Percentiles rank a stretch among this genome's conserved stretches.
Evolutionary conservation across 2,113 vertebrate genomes (phyloP).

Genomic region (Burhinus oedicnemus): DNA sequence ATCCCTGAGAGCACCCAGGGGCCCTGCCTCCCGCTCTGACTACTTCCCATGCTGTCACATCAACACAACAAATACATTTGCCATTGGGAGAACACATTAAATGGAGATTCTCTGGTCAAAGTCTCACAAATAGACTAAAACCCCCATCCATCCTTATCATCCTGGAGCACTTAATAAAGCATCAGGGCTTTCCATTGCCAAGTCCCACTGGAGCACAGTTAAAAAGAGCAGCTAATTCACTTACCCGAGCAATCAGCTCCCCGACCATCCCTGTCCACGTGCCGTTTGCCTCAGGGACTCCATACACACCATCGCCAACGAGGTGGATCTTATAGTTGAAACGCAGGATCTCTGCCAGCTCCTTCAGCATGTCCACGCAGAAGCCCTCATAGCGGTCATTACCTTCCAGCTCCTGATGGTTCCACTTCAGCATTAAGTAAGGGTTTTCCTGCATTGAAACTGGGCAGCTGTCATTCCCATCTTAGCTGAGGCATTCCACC

Average conservation of each 20-base stretch:
- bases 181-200: not conserved
- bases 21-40: not conserved
- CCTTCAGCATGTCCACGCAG: constrained; percentile 97
- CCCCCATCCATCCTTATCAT: not conserved
- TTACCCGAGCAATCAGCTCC: constrained; percentile 94
- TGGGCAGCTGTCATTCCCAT: constrained; percentile 83
- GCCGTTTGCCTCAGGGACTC: constrained; percentile 90
- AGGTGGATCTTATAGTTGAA: constrained; percentile 97
- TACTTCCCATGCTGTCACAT: fast-evolving
- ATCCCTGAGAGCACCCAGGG: not conserved
- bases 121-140: not conserved
- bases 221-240: not conserved
- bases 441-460: constrained; percentile 95
- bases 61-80: not conserved
- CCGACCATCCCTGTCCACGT: constrained; percentile 98
- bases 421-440: constrained; percentile 94
- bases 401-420: constrained; percentile 92
- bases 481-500: constrained; percentile 67
- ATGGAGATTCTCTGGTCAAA: not conserved
- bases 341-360: constrained; percentile 91
- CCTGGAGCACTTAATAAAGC: not conserved
- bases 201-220: not conserved
- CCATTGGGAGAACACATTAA: not conserved
- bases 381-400: constrained; percentile 97
- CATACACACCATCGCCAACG: constrained; percentile 91